Evolutionary conservation across 2,113 vertebrate genomes (phyloP).

Genomic region (Empidonax traillii): DNA sequence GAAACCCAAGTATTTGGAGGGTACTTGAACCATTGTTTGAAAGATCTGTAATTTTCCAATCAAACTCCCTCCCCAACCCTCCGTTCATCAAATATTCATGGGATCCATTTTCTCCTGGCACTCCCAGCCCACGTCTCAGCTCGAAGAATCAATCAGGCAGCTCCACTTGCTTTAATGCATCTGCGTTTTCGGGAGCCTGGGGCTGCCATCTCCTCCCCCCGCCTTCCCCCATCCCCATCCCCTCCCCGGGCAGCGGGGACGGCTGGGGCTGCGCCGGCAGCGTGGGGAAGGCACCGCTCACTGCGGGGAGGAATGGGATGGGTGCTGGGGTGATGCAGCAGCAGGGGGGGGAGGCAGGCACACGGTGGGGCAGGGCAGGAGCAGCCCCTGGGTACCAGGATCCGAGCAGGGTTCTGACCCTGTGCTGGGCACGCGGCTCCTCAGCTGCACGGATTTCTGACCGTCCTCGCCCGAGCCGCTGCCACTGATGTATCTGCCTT

Average conservation of each 20-base stretch:
- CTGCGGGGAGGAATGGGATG: neutral
- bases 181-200: constrained; percentile 40
- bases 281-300: neutral
- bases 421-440: neutral
- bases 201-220: constrained; percentile 33
- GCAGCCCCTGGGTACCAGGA: neutral
- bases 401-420: neutral
- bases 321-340: neutral
- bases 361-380: neutral
- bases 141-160: constrained; percentile 61
- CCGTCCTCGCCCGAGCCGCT: fast-evolving
- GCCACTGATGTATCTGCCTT: neutral
- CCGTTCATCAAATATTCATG: constrained; percentile 70
- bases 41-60: constrained; percentile 69
- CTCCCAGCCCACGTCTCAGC: constrained; percentile 63
- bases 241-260: neutral
- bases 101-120: constrained; percentile 69
- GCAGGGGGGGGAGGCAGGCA: neutral
- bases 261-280: neutral
- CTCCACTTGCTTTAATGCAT: constrained; percentile 47
- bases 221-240: neutral
- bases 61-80: constrained; percentile 63
- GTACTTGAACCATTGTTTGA: constrained; percentile 60
- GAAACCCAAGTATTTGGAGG: constrained; percentile 49
- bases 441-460: fast-evolving